Conservation (phyloP, 2,113 vertebrate genomes). For the Aptenodytes forsteri region DNA sequence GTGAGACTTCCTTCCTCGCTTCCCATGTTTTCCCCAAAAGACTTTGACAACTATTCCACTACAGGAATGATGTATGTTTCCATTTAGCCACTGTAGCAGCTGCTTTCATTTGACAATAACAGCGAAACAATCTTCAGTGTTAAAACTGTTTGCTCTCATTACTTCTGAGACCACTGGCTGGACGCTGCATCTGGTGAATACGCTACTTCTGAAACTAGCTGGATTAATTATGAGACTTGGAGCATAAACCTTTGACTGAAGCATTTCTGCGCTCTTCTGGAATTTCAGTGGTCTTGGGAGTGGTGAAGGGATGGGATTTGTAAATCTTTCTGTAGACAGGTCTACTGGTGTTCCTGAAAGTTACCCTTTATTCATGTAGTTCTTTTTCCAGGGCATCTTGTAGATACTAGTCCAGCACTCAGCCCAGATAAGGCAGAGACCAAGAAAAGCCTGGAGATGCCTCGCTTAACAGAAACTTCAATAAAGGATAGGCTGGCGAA, state of each 20-base stretch:
- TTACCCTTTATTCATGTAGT: neutral
- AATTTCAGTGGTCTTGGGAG: neutral
- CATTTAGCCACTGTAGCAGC: neutral
- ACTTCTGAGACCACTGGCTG: neutral
- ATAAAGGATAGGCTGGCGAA: slow-evolving; percentile 93
- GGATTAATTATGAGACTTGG: neutral
- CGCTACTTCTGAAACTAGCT: neutral
- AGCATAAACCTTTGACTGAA: neutral
- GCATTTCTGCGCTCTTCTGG: neutral
- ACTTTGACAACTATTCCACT: neutral
- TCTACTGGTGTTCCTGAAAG: neutral
- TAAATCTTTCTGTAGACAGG: neutral
- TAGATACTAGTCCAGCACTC: slow-evolving; percentile 53
- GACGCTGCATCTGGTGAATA: neutral
- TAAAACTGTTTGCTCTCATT: neutral
- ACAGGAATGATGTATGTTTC: neutral
- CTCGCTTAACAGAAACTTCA: slow-evolving; percentile 83
- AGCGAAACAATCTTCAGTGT: neutral
- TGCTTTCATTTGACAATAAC: neutral
- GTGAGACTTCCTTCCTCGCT: neutral
- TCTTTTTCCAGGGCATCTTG: slow-evolving; percentile 51
- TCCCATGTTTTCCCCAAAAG: neutral
- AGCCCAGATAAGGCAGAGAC: slow-evolving; percentile 67
- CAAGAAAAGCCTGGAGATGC: slow-evolving; percentile 71
- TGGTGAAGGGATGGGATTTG: neutral